Percentiles rank a stretch among this genome's conserved stretches.
phyloP scores from a whole-genome alignment of 1,140 invertebrate genomes.

The Euwallacea similis region DNA sequence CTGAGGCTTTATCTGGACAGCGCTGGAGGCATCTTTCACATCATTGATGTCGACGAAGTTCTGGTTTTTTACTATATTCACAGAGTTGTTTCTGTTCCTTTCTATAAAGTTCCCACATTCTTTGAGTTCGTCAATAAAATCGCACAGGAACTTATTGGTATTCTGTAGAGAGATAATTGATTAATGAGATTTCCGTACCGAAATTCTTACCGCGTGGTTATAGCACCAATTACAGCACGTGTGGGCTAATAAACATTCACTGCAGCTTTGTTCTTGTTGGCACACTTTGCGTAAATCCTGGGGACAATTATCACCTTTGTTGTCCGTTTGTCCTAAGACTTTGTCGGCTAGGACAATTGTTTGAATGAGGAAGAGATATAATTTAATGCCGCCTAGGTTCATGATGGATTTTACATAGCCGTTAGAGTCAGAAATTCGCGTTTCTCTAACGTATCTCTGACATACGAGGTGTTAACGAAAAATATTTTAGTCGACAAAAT shows the following conservation, averaged over 20 bases:
- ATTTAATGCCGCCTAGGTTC: not conserved
- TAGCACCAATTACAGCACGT: constrained; percentile 38
- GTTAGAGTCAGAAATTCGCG: not conserved
- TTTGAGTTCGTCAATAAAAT: constrained; percentile 6
- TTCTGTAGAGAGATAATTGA: not conserved
- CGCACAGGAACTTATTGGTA: not conserved
- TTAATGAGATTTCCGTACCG: no score
- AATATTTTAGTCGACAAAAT: no score
- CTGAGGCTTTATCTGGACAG: constrained; percentile 41
- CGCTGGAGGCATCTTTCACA: constrained; percentile 13
- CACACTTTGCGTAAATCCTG: constrained; percentile 18
- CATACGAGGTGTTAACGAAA: not conserved
- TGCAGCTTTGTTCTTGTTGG: constrained; percentile 29
- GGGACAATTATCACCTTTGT: constrained; percentile 13
- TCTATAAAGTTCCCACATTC: not conserved
- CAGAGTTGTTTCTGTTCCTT: constrained; percentile 9
- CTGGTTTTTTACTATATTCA: constrained; percentile 17
- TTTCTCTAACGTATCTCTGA: not conserved
- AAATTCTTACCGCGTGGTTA: constrained; percentile 24
- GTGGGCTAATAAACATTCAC: constrained; percentile 35
- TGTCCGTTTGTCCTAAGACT: not conserved
- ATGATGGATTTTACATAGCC: not conserved
- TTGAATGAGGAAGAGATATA: not conserved
- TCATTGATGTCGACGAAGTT: constrained; percentile 19
- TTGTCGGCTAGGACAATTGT: not conserved